Percentiles rank a stretch among this genome's conserved stretches.
These are phyloP conservation scores for Manis crassicaudata DNA, from an alignment of 2,797 vertebrate genomes.

Conservation along the genomic window DNA sequence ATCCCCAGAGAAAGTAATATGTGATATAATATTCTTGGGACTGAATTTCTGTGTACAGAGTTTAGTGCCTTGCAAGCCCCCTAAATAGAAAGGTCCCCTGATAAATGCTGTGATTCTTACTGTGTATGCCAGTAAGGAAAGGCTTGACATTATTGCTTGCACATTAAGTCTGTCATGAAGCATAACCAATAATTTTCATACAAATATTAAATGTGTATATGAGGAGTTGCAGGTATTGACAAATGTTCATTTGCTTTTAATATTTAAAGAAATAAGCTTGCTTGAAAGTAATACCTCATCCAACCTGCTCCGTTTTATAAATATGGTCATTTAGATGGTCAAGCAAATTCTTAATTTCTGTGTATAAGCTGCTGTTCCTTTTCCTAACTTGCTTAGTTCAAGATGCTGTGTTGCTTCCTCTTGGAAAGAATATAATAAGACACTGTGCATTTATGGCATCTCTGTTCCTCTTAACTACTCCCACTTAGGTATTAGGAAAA, in stretches of 20 bases:
- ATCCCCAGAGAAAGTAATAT: neutral
- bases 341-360: neutral
- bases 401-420: neutral
- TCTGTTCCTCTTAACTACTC: neutral
- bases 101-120: constrained; percentile 6
- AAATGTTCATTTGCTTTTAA: constrained; percentile 15
- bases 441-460: neutral
- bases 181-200: neutral
- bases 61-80: neutral
- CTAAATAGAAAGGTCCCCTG: neutral
- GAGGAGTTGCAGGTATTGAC: neutral
- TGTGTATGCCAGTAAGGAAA: neutral
- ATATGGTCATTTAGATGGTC: neutral
- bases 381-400: constrained; percentile 5
- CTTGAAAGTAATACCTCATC: neutral
- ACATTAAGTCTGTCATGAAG: neutral
- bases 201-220: constrained; percentile 17
- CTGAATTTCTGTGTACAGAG: constrained; percentile 25
- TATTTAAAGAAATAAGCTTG: constrained; percentile 14
- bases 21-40: neutral
- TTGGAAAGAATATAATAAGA: neutral
- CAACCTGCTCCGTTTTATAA: neutral
- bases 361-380: neutral
- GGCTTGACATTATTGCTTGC: neutral
- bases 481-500: neutral